phyloP scores from a whole-genome alignment of 1,140 invertebrate genomes.

The Cydia pomonella region DNA sequence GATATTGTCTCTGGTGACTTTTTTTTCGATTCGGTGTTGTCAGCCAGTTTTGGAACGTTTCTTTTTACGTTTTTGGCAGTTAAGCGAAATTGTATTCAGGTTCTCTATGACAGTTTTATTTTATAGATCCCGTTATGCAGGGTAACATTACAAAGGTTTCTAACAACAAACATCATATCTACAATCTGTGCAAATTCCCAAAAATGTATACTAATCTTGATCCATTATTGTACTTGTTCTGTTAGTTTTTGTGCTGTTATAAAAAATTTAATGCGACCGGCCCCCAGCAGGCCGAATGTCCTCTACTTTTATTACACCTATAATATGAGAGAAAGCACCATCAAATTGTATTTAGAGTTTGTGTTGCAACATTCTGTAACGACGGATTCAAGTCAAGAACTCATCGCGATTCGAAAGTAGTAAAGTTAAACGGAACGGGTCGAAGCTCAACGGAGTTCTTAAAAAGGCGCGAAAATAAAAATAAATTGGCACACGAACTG shows the following conservation, averaged over 20 bases:
- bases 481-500: not conserved
- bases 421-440: slow-evolving; percentile 10
- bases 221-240: slow-evolving; percentile 26
- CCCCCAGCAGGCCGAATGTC: slow-evolving; percentile 20
- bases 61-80: slow-evolving; percentile 17
- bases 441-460: not conserved
- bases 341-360: slow-evolving; percentile 36
- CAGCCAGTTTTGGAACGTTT: slow-evolving; percentile 22
- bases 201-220: slow-evolving; percentile 21
- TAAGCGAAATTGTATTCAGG: not conserved
- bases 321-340: slow-evolving; percentile 32
- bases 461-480: slow-evolving; percentile 20
- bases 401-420: not conserved
- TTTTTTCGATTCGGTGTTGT: slow-evolving; percentile 6
- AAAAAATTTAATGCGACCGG: slow-evolving; percentile 27
- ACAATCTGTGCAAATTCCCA: not conserved
- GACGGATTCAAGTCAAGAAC: slow-evolving; percentile 14
- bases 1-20: slow-evolving; percentile 29
- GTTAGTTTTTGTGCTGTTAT: slow-evolving; percentile 21
- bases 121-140: not conserved
- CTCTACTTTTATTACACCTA: slow-evolving; percentile 29
- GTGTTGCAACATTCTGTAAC: slow-evolving; percentile 29
- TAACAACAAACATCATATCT: not conserved
- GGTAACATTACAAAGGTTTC: not conserved
- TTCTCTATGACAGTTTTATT: not conserved